Evolutionary conservation across 2,113 vertebrate species (phyloP), one percentile per base, ranked within the genome.

Genomic region (Saccopteryx leptura): DNA sequence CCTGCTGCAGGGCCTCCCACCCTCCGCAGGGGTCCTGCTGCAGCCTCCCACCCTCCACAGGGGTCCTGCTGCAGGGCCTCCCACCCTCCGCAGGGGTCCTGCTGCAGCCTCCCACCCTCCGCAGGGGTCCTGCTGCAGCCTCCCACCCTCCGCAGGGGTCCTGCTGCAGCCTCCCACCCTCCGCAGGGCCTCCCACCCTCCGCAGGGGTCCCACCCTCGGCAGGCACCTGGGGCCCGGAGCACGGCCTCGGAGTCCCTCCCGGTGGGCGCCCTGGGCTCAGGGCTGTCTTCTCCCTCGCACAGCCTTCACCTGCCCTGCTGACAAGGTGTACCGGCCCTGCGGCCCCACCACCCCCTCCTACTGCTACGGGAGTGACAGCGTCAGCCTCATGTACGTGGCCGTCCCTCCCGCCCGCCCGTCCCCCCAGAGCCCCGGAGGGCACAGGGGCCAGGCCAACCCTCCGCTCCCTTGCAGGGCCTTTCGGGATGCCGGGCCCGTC

Each of bases 271-370:
- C n/a, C 46, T 12, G 1, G 61, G 31, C 60, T 88, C 60, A 87
- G 24, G 5, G 0, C 0, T 10, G 48, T 1, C 61, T 23, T 65
- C 15, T 74, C 24, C 65, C 93, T 12, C 71, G 19, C 65, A 6
- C 96, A 99, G 99, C 98, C 28, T 98, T 98, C 95, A 93, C 4
- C 66, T 99, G 99, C 97, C 98, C 99, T 31, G n/a, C 10, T 12
- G 83, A 78, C 93, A 98, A 98, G 94, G 97, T 98, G 86, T 99
- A 99, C 94, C 96, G 87, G 75, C 92, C 99, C 24, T 99, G 99
- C 15, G 99, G 99, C 24, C 97, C 99, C 0, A 66, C 97, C 86
- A 98, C 97, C 14, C 94, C 98, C 28, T 17, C 83, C 4, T 99
- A 99, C 76, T 99, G 99, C 93, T 50, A 94, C 0, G 17, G 60